A percentile compares a stretch with the other conserved stretches of the same genome.
Conservation (phyloP, 2,113 vertebrate species). For the Semnornis frantzii region DNA sequence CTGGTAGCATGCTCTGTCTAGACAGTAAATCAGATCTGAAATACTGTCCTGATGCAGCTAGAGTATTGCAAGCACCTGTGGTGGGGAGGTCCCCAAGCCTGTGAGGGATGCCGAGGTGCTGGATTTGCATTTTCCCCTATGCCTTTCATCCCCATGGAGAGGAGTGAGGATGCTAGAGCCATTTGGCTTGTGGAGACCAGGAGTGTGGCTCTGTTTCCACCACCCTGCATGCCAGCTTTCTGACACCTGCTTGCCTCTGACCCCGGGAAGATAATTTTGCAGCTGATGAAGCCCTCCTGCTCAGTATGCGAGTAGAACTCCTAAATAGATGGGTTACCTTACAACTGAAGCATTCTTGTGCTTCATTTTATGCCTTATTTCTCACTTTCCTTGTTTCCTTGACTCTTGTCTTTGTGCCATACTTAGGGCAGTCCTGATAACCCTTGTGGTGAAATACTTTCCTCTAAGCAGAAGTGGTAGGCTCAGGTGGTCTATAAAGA, state of each 20-base stretch:
- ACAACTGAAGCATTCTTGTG: neutral
- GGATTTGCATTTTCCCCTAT: neutral
- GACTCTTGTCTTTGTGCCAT: neutral
- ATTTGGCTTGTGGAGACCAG: neutral
- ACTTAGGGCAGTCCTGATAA: neutral
- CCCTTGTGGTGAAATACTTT: neutral
- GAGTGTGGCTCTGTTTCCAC: neutral
- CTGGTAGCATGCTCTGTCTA: neutral
- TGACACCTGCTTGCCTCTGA: neutral
- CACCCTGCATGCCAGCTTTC: neutral
- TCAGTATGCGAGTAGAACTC: neutral
- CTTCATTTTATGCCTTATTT: neutral
- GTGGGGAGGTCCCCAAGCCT: neutral
- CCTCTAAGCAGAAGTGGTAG: neutral
- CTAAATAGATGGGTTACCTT: neutral
- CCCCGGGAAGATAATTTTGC: neutral
- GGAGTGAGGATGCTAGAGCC: neutral
- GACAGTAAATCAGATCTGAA: constrained; percentile 18
- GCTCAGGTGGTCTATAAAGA: neutral
- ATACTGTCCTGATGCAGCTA: neutral
- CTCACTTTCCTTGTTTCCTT: neutral
- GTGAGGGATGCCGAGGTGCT: neutral
- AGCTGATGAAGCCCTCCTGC: neutral
- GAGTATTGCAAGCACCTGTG: neutral
- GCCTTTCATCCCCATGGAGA: neutral